A percentile compares a stretch with the other conserved stretches of the same genome.
These are phyloP conservation scores for Pomacea canaliculata DNA, from an alignment of 2,888 invertebrate genomes.

Conservation along the genomic window DNA sequence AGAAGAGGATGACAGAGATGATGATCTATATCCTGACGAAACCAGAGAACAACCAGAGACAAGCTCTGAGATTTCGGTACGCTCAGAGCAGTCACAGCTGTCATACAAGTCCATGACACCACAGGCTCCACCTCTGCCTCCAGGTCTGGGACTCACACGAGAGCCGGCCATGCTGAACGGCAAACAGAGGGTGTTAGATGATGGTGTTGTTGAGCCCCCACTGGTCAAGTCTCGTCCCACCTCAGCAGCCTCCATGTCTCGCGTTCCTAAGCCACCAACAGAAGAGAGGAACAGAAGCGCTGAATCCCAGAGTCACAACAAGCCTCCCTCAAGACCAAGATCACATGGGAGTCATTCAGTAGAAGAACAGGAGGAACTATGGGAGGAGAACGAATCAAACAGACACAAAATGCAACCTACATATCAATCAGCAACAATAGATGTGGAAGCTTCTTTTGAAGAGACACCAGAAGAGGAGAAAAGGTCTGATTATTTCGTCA, in stretches of 20 bases:
- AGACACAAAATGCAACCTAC: too few relatives aligned
- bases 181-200: conserved; percentile 25
- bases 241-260: conserved; percentile 7
- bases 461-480: too few relatives aligned
- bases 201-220: conserved; percentile 13
- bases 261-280: neutral
- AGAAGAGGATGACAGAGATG: conserved; percentile 40
- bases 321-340: neutral
- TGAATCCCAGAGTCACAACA: neutral
- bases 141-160: conserved; percentile 47
- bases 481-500: conserved; percentile 40
- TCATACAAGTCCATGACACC: conserved; percentile 66
- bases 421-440: too few relatives aligned
- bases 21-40: conserved; percentile 30
- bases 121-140: conserved; percentile 64
- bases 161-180: conserved; percentile 44
- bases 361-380: neutral
- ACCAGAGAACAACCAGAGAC: conserved; percentile 14
- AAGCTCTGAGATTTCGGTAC: conserved; percentile 24
- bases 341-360: neutral
- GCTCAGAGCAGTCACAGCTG: conserved; percentile 54
- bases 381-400: neutral
- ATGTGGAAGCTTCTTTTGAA: too few relatives aligned
- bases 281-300: neutral
- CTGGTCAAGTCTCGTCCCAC: conserved; percentile 18